Percentiles rank a stretch among this genome's conserved stretches.
Conservation (phyloP, 2,797 vertebrate genomes). For the Acipenser oxyrinchus region DNA sequence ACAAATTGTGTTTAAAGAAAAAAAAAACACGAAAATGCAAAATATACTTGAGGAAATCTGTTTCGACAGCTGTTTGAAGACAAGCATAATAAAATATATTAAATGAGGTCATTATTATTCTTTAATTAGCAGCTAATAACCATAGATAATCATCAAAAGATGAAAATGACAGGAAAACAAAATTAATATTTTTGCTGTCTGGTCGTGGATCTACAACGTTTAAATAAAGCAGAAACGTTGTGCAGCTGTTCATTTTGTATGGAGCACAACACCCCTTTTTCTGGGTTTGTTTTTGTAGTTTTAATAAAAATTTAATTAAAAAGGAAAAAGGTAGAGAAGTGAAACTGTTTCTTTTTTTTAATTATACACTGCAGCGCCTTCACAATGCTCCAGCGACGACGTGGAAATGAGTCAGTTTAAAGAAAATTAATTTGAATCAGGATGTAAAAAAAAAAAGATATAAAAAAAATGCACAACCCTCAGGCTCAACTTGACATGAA, state of each 20-base stretch:
- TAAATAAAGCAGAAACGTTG: no score
- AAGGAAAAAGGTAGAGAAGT: constrained; percentile 25
- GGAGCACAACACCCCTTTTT: constrained; percentile 13
- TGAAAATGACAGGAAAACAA: constrained; percentile 17
- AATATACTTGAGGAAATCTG: background rate
- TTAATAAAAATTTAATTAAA: constrained; percentile 36
- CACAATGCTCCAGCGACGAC: constrained; percentile 13
- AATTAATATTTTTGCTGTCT: no score
- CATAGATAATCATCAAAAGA: constrained; percentile 64
- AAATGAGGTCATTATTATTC: constrained; percentile 57
- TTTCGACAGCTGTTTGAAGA: constrained; percentile 53
- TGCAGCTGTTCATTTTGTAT: constrained; percentile 7
- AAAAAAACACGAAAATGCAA: background rate
- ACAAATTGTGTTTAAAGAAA: constrained; percentile 12
- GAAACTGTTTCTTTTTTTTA: constrained; percentile 35
- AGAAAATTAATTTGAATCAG: constrained; percentile 48
- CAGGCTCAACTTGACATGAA: constrained; percentile 38
- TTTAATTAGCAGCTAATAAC: constrained; percentile 67
- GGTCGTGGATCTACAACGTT: no score
- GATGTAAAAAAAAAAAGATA: constrained; percentile 22
- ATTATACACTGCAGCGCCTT: constrained; percentile 31
- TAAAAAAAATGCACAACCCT: constrained; percentile 24
- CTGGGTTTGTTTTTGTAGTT: constrained; percentile 15
- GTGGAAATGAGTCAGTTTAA: constrained; percentile 40
- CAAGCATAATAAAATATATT: constrained; percentile 42